Percentiles rank a stretch among this genome's conserved stretches.
phyloP scores from a whole-genome alignment of 2,888 invertebrate genomes.

The Schrankia costaestrigalis region DNA sequence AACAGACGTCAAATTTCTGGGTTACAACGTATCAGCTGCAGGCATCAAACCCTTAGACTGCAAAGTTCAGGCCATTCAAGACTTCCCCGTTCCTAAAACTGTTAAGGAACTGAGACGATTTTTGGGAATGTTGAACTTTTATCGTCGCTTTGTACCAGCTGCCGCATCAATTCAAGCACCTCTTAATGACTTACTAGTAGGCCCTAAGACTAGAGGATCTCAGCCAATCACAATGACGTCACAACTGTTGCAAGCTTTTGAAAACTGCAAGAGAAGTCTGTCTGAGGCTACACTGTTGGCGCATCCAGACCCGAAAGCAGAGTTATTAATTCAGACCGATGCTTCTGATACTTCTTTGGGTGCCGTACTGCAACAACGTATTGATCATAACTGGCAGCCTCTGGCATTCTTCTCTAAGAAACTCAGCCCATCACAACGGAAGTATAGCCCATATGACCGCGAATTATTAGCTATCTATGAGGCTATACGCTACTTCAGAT shows the following conservation, averaged over 20 bases:
- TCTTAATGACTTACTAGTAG: not conserved
- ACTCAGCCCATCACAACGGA: conserved; percentile 37
- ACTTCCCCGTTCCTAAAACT: conserved; percentile 1
- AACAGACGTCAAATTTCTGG: conserved; percentile 1
- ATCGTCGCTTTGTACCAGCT: not conserved
- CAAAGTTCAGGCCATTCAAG: not conserved
- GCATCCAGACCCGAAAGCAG: not conserved
- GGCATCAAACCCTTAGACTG: conserved; percentile 1
- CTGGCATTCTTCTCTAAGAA: conserved; percentile 19
- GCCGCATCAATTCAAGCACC: not conserved
- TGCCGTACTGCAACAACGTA: not conserved
- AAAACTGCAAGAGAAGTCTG: not conserved
- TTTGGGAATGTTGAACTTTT: not conserved
- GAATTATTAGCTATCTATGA: conserved; percentile 50
- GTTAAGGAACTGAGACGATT: not conserved
- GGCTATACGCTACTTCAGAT: conserved; percentile 42
- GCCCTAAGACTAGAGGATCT: not conserved
- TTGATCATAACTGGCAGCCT: not conserved
- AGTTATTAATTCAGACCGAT: not conserved
- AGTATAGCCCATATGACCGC: conserved; percentile 46
- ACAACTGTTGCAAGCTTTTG: not conserved
- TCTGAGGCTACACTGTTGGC: conserved; percentile 1
- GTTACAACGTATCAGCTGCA: not conserved
- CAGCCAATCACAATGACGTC: not conserved
- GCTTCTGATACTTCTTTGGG: not conserved